A percentile compares a stretch with the other conserved stretches of the same genome.
Conservation (phyloP, 2,113 vertebrate genomes). For the Thermophis baileyi region DNA sequence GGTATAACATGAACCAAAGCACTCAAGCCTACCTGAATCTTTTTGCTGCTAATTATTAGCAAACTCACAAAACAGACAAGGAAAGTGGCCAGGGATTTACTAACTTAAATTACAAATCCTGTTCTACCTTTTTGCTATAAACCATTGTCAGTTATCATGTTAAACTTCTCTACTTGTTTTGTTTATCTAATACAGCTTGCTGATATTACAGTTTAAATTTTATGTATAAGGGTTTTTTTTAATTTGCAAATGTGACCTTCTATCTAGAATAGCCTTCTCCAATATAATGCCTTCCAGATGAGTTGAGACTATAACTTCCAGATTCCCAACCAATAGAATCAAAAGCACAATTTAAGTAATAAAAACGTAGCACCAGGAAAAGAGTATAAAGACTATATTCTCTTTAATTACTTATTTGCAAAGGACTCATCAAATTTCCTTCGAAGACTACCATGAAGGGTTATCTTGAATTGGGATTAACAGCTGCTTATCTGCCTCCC, state of each 20-base stretch:
- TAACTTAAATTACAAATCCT: neutral
- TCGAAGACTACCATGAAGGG: neutral
- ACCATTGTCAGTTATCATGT: neutral
- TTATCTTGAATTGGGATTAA: neutral
- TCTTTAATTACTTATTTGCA: neutral
- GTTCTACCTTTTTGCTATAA: neutral
- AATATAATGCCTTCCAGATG: neutral
- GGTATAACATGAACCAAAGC: neutral
- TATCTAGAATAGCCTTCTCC: neutral
- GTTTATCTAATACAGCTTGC: neutral
- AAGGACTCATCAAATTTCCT: neutral
- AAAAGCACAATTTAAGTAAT: neutral
- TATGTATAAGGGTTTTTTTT: neutral
- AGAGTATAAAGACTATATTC: neutral
- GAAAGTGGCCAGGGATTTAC: neutral
- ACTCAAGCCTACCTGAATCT: neutral
- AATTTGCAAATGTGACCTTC: neutral
- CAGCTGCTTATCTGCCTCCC: constrained; percentile 52
- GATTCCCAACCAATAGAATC: neutral
- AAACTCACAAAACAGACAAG: neutral
- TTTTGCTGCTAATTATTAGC: neutral
- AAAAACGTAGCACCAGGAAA: neutral
- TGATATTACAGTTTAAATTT: neutral
- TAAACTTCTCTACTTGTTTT: neutral
- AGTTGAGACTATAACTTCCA: neutral